These are phyloP conservation scores for Vombatus ursinus DNA, from an alignment of 2,113 vertebrate species.

Conservation along the genomic window DNA sequence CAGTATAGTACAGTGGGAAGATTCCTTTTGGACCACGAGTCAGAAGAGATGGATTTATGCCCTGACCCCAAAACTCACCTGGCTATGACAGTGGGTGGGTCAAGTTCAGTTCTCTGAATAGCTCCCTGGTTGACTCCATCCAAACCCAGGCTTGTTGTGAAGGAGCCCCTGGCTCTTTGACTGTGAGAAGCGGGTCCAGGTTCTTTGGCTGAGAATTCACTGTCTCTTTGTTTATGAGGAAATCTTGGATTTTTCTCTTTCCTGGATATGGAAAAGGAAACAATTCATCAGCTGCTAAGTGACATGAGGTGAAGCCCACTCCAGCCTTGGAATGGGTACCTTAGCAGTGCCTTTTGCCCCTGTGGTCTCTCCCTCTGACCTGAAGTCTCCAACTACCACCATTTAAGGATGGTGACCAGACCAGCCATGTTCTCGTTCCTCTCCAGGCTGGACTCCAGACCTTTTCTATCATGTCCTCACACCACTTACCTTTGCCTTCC, in stretches of 20 bases:
- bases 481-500: background rate
- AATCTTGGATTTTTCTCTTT: background rate
- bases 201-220: background rate
- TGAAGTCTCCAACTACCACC: background rate
- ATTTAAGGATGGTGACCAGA: background rate
- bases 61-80: background rate
- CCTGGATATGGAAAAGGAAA: background rate
- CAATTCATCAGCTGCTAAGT: background rate
- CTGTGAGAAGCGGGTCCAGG: background rate
- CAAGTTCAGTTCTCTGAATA: background rate
- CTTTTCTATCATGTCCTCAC: background rate
- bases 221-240: background rate
- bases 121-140: background rate
- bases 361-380: background rate
- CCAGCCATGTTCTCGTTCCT: background rate
- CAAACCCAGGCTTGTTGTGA: background rate
- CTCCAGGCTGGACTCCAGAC: background rate
- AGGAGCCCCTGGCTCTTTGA: background rate
- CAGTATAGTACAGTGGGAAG: background rate
- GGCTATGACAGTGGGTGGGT: background rate
- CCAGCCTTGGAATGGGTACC: background rate
- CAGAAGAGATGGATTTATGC: background rate
- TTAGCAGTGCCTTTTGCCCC: background rate
- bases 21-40: background rate
- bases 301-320: background rate